phyloP scores from a whole-genome alignment of 2,888 invertebrate genomes.

The Tenthredo livida region DNA sequence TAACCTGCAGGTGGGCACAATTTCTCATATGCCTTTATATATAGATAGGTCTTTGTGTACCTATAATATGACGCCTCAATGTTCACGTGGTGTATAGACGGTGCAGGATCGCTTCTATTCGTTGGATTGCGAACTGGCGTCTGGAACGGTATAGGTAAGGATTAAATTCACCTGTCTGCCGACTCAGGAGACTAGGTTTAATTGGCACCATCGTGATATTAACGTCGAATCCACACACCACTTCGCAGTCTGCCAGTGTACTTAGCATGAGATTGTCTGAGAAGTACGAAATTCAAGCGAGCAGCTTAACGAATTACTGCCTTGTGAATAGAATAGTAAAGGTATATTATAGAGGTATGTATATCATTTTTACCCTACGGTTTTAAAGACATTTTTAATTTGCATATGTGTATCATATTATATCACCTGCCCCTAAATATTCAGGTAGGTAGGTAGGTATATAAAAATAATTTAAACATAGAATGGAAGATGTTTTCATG shows the following conservation, averaged over 20 bases:
- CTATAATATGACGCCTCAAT: not conserved
- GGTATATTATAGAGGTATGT: not conserved
- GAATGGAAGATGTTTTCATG: not conserved
- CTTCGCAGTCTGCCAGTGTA: not conserved
- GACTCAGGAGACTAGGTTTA: conserved; percentile 14
- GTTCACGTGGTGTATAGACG: not conserved
- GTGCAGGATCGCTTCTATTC: conserved; percentile 19
- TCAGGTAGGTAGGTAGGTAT: not conserved
- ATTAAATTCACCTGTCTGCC: conserved; percentile 31
- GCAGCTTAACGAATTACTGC: not conserved
- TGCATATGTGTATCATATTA: not conserved
- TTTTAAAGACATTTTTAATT: not conserved
- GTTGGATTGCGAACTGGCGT: conserved; percentile 22
- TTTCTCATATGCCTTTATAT: not conserved
- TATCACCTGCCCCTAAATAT: not conserved
- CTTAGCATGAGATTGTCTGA: conserved; percentile 22
- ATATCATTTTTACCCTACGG: not conserved
- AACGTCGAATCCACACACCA: conserved; percentile 7
- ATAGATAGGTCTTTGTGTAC: no score
- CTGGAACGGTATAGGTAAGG: conserved; percentile 4
- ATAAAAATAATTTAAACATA: not conserved
- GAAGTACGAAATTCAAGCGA: conserved; percentile 12
- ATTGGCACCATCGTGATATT: not conserved
- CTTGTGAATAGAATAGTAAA: not conserved
- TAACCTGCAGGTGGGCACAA: not conserved